Base-by-base conservation (phyloP, 1,140 invertebrate species). In the Bradysia coprophila region DNA sequence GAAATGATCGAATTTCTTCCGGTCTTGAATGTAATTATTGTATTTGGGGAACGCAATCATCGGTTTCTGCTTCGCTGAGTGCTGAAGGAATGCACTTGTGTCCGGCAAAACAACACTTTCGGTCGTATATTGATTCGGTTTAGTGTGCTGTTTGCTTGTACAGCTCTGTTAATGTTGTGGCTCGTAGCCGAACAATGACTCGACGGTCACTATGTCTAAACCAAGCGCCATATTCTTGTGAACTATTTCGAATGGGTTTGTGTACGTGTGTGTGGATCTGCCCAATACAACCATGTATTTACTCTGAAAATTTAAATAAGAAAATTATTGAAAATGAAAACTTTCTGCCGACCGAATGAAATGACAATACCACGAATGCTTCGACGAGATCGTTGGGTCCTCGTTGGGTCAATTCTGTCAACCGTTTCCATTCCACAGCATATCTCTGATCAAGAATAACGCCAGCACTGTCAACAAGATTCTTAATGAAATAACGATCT, bases 41-140 rank as follows among this genome's bases (percentile, higher is more conserved):
- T 94, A 96, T 56, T 97, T 97, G 2, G 92, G 93, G 40, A 97
- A 86, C 0, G 76, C 73, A 1, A 91, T 78, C 0, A 78, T 74
- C 0, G 79, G 79, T 4, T 60, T 60, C 50, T 71, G 67, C 45
- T 70, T 64, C 1, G 69, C 65, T 0, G 71, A 69, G 43, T 74
- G 72, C 50, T 72, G 66, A 18, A 88, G 62, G 51, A 86, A 86
- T 1, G 75, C 65, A 0, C 80, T 81, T 0, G 81, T 85, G 43
- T 85, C 83, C 0, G 82, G 82, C 28, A 87, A 51, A 6, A 84
- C 64, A 0, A 86, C 76, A 38, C 73, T 73, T 51, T 81, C 78
- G 15, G 81, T 81, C 1, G 78, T 80, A 43, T 65, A 77, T 45
- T 52, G 61, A 33, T 61, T 68, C 45, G 49, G 71, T 19, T 61